phyloP scores from a whole-genome alignment of 2,113 vertebrate species.

The Sebastes fasciatus region DNA sequence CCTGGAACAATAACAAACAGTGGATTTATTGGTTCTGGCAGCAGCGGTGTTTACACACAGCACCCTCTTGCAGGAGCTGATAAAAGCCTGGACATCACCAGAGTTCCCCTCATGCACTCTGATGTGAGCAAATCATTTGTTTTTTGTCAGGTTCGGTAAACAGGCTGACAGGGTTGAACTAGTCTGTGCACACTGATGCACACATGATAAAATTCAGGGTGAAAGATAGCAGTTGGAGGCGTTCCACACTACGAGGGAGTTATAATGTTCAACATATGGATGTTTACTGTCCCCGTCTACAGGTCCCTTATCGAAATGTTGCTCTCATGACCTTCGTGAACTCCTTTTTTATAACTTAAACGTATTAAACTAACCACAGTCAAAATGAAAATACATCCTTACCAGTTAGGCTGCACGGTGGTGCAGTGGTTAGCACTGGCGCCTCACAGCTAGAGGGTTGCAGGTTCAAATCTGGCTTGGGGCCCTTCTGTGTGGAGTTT shows the following conservation, averaged over 20 bases:
- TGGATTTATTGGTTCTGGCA: conserved; percentile 62
- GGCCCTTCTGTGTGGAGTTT: too few species aligned
- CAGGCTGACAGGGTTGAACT: not conserved
- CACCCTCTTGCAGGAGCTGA: conserved; percentile 40
- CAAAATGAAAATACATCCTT: not conserved
- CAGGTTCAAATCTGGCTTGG: too few species aligned
- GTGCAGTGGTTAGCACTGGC: too few species aligned
- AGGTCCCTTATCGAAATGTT: conserved; percentile 15
- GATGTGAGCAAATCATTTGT: conserved; percentile 8
- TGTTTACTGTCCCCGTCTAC: conserved; percentile 19
- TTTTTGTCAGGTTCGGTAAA: conserved; percentile 14
- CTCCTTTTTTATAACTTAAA: not conserved
- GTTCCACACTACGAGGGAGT: conserved; percentile 19
- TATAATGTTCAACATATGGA: conserved; percentile 28
- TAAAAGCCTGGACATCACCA: conserved; percentile 44
- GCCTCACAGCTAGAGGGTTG: too few species aligned
- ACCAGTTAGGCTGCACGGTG: too few species aligned
- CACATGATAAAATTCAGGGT: not conserved
- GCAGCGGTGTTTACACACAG: conserved; percentile 30
- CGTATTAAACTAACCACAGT: not conserved
- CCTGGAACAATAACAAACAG: conserved; percentile 52
- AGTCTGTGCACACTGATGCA: not conserved
- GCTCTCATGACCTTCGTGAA: not conserved
- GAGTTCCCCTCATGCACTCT: not conserved
- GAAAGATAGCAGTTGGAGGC: not conserved